Conservation (phyloP, 64 coral and sea anemone genomes). For the Stylophora pistillata region DNA sequence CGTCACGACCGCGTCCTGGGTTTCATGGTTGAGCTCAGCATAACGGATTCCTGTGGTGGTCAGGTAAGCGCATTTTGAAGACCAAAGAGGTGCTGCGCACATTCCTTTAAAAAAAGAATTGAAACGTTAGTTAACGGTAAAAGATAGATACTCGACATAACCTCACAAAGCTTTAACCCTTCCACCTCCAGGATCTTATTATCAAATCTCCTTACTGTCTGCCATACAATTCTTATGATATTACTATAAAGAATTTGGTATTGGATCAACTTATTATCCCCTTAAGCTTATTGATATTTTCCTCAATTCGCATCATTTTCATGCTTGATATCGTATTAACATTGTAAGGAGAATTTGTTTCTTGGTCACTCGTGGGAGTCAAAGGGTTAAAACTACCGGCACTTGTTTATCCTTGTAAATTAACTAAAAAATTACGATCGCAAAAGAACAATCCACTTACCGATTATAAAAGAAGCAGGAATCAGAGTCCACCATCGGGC, state of each 20-base stretch:
- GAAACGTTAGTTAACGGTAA: not conserved
- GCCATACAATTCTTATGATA: too few relatives aligned
- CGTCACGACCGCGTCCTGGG: slow-evolving; percentile 89
- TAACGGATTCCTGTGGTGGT: slow-evolving; percentile 91
- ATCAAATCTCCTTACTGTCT: too few relatives aligned
- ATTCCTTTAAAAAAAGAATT: slow-evolving; percentile 43
- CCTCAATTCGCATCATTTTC: too few relatives aligned
- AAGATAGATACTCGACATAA: not conserved
- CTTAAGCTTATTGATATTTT: too few relatives aligned
- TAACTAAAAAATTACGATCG: not conserved
- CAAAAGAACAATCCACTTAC: slow-evolving; percentile 44
- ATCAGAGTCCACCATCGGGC: slow-evolving; percentile 86
- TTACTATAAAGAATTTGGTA: too few relatives aligned
- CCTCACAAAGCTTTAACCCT: too few relatives aligned
- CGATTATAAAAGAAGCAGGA: slow-evolving; percentile 82
- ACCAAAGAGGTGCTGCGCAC: slow-evolving; percentile 92
- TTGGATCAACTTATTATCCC: too few relatives aligned
- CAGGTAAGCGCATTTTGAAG: slow-evolving; percentile 94
- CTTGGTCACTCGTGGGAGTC: too few relatives aligned
- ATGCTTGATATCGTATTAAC: too few relatives aligned
- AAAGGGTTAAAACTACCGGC: not conserved
- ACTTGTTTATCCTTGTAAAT: not conserved
- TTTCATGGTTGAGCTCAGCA: slow-evolving; percentile 68
- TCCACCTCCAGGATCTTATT: too few relatives aligned
- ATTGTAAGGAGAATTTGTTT: too few relatives aligned